Evolutionary conservation across 2,797 vertebrate species (phyloP), one percentile per base, ranked within the genome.

Genomic region (Apogon hyalosoma): DNA sequence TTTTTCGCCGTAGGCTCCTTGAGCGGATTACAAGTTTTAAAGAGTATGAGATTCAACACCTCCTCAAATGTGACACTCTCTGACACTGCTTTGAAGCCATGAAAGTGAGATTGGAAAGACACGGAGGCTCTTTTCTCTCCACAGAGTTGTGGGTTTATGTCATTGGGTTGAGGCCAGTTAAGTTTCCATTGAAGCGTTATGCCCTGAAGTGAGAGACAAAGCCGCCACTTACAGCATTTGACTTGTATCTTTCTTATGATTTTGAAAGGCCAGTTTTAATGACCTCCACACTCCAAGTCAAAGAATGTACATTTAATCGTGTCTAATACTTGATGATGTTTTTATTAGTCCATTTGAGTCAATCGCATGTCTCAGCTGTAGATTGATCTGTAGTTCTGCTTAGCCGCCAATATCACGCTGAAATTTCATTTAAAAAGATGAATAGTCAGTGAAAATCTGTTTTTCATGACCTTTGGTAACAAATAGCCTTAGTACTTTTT

Each of bases 21-120:
- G 87, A 92, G 86, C 86, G 90, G 92, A 92, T 93, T 94, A 93
- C 90, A 94, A 90, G 86, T 94, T 94, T 93, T 90, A 92, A 90
- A 91, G 90, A 88, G 88, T 91, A 88, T 80, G 77, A 88, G 87
- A 88, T 90, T 87, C 87, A 88, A 87, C 87, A 84, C 83, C 88
- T 92, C 87, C 91, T 93, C 91, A 87, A 90, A 90, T 91, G 80
- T 88, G 90, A 90, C 89, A 88, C 87, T 82, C 61, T 63, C 73
- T 88, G 85, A 88, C 86, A 80, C 77, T 59, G 79, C 84, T 92
- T 90, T 91, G 84, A 90, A 88, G 88, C 83, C 86, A 84, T 90
- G 75, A 82, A 81, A 89, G 87, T 83, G 83, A 88, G 88, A 90
- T 91, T 81, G 87, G 86, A 83, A 63, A 84, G 87, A 90, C 87